Percentiles rank a stretch among this genome's conserved stretches.
phyloP scores from a whole-genome alignment of 2,888 invertebrate genomes.

The Nymphalis urticae region DNA sequence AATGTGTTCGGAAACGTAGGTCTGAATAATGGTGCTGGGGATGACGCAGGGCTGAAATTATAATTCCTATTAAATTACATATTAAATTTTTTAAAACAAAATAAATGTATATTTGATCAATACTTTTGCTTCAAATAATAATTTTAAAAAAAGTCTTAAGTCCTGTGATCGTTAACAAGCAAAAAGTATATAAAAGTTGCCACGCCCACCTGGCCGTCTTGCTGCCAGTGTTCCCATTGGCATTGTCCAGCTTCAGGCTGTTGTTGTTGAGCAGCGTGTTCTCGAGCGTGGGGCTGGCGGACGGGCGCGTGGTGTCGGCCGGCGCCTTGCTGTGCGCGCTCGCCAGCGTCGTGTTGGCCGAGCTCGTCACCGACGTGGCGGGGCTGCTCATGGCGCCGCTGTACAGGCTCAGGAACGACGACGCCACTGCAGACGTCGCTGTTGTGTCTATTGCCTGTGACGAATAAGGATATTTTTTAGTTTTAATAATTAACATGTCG shows the following conservation, averaged over 20 bases:
- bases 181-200: background rate
- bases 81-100: background rate
- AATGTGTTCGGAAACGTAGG: constrained; percentile 88
- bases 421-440: constrained; percentile 79
- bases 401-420: constrained; percentile 77
- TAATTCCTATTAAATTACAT: background rate
- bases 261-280: constrained; percentile 71
- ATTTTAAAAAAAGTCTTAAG: too few relatives aligned
- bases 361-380: constrained; percentile 58
- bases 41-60: constrained; percentile 80
- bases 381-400: constrained; percentile 76
- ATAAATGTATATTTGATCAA: too few relatives aligned
- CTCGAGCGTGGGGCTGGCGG: constrained; percentile 67
- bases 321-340: constrained; percentile 62
- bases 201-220: constrained; percentile 67
- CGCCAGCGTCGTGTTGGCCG: constrained; percentile 50
- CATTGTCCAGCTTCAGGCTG: constrained; percentile 72
- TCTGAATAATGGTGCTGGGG: constrained; percentile 86
- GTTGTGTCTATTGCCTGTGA: constrained; percentile 82
- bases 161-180: background rate
- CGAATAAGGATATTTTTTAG: background rate
- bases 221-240: constrained; percentile 75
- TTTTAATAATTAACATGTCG: background rate
- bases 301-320: constrained; percentile 65
- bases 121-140: too few relatives aligned